These are phyloP conservation scores for Agonopterix heracliana DNA, from an alignment of 2,888 invertebrate species.

Conservation along the genomic window DNA sequence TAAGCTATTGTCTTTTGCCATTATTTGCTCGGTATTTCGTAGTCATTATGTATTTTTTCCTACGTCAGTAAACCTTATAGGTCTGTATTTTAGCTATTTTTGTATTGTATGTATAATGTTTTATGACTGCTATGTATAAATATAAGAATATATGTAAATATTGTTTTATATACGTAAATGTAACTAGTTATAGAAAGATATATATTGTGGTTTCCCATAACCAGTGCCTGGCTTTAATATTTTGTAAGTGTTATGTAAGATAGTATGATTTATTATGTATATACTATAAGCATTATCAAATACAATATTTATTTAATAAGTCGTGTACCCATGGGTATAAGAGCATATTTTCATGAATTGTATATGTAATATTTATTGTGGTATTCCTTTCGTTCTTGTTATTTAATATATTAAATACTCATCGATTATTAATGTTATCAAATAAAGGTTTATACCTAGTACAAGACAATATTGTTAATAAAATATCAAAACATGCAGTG, in stretches of 20 bases:
- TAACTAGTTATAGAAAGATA: conserved; percentile 19
- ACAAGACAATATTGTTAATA: conserved; percentile 23
- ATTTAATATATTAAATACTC: neutral
- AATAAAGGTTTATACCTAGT: neutral
- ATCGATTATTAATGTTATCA: neutral
- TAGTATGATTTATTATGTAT: conserved; percentile 22
- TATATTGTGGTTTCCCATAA: conserved; percentile 23
- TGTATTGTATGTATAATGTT: conserved; percentile 16
- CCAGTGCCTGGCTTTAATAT: conserved; percentile 65
- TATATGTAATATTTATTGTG: neutral
- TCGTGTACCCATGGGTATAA: conserved; percentile 9
- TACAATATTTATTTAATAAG: neutral
- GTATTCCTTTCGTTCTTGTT: neutral
- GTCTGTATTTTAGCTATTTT: conserved; percentile 22
- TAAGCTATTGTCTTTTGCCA: conserved; percentile 26
- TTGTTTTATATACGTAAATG: conserved; percentile 17
- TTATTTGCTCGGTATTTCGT: conserved; percentile 20
- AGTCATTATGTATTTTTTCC: conserved; percentile 31
- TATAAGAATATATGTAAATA: conserved; percentile 33
- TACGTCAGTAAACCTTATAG: conserved; percentile 31
- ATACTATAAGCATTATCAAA: conserved; percentile 8
- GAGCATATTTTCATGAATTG: neutral
- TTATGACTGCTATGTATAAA: conserved; percentile 20
- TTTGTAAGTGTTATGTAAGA: conserved; percentile 46
- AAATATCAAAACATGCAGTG: conserved; percentile 28